Conservation (phyloP, 1,140 invertebrate genomes). For the Macrostomum lignano region DNA sequence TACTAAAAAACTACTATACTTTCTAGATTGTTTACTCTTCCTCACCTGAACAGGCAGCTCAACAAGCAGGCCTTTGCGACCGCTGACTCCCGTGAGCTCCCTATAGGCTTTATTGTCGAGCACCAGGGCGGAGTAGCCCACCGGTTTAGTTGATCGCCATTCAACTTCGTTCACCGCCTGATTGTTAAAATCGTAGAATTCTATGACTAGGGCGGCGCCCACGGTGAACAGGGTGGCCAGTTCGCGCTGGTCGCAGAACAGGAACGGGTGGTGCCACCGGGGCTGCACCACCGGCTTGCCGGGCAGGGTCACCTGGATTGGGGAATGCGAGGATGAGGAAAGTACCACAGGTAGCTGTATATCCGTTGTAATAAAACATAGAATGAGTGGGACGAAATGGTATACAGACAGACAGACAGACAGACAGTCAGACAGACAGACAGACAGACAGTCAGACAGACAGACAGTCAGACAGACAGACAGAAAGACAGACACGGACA, state of each 20-base stretch:
- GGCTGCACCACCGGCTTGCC: conserved; percentile 13
- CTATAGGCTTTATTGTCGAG: conserved; percentile 13
- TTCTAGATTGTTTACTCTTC: too few relatives aligned
- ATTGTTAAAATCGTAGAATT: conserved; percentile 5
- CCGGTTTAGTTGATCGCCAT: conserved; percentile 13
- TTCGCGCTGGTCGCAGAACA: conserved; percentile 14
- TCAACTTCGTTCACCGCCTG: conserved; percentile 14
- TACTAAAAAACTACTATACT: too few relatives aligned
- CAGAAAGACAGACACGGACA: too few relatives aligned
- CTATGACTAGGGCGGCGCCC: background rate
- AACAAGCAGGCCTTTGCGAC: conserved; percentile 11
- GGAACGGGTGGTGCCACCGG: conserved; percentile 14
- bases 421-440: too few relatives aligned
- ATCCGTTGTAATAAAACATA: background rate
- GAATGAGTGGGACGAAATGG: too few relatives aligned
- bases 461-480: too few relatives aligned
- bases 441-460: too few relatives aligned
- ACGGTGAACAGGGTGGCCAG: conserved; percentile 13
- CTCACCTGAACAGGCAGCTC: conserved; percentile 14
- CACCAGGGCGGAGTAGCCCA: conserved; percentile 13
- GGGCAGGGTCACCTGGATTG: conserved; percentile 12
- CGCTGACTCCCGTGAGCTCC: conserved; percentile 10
- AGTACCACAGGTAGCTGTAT: background rate
- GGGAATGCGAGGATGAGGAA: conserved; percentile 2
- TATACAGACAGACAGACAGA: too few relatives aligned